These are phyloP conservation scores for Acanthosoma haemorrhoidale DNA, from an alignment of 2,888 invertebrate species.

Conservation along the genomic window DNA sequence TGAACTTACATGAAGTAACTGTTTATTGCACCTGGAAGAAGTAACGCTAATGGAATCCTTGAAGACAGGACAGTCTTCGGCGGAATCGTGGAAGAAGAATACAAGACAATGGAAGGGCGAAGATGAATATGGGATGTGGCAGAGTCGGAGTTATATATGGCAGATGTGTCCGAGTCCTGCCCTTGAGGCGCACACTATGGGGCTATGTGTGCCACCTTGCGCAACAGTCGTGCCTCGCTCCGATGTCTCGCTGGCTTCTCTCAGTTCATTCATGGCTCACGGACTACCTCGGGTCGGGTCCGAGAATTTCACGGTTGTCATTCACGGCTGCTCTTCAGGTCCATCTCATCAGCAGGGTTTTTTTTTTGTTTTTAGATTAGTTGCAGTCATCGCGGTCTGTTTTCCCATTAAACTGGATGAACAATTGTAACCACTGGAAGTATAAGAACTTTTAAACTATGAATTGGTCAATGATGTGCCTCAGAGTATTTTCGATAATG, in stretches of 20 bases:
- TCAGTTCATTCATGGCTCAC: not conserved
- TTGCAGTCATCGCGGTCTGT: too few species aligned
- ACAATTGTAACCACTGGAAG: too few species aligned
- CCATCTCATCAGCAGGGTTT: too few species aligned
- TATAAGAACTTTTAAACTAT: too few species aligned
- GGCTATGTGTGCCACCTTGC: not conserved
- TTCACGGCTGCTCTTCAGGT: too few species aligned
- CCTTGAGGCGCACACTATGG: not conserved
- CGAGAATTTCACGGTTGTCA: too few species aligned
- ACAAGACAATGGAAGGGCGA: not conserved
- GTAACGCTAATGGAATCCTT: not conserved
- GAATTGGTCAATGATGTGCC: too few species aligned
- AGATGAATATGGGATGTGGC: not conserved
- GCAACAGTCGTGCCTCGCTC: not conserved
- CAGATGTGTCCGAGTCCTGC: not conserved
- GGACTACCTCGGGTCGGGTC: not conserved
- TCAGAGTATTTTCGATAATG: too few species aligned
- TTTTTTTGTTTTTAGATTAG: too few species aligned
- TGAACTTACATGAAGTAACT: not conserved
- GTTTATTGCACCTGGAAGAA: not conserved
- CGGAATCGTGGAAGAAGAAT: not conserved
- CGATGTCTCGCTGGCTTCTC: too few species aligned
- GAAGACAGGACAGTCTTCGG: not conserved
- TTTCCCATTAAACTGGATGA: too few species aligned
- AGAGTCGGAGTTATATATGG: not conserved